Evolutionary conservation across 1,140 invertebrate species (phyloP), one percentile per base, ranked within the genome.

Genomic region (Prorops nasuta): DNA sequence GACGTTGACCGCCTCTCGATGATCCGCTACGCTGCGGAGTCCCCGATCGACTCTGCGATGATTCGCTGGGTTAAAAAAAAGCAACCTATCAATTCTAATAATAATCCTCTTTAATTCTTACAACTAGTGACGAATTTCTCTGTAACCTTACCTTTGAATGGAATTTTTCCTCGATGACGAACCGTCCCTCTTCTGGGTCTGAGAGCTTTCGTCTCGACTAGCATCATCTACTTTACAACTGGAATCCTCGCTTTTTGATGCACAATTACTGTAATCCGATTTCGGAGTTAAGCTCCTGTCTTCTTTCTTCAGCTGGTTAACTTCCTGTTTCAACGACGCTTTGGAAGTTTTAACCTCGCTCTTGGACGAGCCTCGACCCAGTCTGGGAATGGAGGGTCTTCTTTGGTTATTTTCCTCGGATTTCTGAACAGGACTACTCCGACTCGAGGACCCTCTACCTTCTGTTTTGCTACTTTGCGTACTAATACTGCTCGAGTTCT

Each of bases 1-100:
- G 69, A 66, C 71, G 71, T 32, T 54, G 14, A 12, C 50, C 35
- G 56, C 58, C 71, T 46, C 77, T 77, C 19, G 63, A 55, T 15
- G 67, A 69, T 9, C 49, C 42, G 32, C 49, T 53, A 10, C 59
- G 59, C 7, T 59, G 58, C 0, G 52, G 20, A 7, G 49, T 42
- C 7, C 51, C 19, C 0, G 54, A 57, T 14, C 58, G 50, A 36
- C 47, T 60, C 9, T 56, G 49, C 3, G 37, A 42, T 35, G 9
- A 4, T 6, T 4, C 34, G 34, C 34, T 35, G 34, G 4, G 34
- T n/a, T 35, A 35, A n/a, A 35, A 35, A 15, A 35, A 9, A 4
- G 15, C 6, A 7, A n/a, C n/a, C n/a, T n/a, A n/a, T n/a, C n/a
- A n/a, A n/a, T n/a, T n/a, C n/a, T n/a, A n/a, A n/a, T n/a, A n/a